phyloP scores from a whole-genome alignment of 2,888 invertebrate species.

The Acronicta alni region DNA sequence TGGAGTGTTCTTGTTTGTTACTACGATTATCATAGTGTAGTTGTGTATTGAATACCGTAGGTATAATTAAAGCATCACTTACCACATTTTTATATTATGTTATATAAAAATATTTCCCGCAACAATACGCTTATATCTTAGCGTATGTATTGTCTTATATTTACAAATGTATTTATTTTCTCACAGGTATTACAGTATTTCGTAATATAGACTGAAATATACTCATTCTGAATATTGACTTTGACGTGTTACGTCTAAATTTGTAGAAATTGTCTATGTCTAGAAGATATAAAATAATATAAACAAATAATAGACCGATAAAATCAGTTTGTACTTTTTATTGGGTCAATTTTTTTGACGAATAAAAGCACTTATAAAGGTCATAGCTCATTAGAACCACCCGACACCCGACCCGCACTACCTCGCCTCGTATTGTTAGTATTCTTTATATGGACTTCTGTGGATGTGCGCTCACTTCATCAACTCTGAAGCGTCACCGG shows the following conservation, averaged over 20 bases:
- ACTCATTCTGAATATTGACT: constrained; percentile 16
- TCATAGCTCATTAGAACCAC: too few species aligned
- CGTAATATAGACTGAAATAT: not conserved
- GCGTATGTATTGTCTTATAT: not conserved
- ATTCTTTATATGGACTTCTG: too few species aligned
- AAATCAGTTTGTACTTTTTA: constrained; percentile 35
- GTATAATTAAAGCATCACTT: constrained; percentile 15
- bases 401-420: too few species aligned
- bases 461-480: too few species aligned
- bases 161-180: not conserved
- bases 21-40: not conserved
- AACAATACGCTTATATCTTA: not conserved
- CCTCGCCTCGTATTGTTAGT: too few species aligned
- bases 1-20: not conserved
- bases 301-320: constrained; percentile 31
- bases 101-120: not conserved
- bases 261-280: constrained; percentile 13
- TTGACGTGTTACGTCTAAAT: constrained; percentile 13
- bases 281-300: not conserved
- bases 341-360: constrained; percentile 29
- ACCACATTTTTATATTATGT: constrained; percentile 35
- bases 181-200: constrained; percentile 9
- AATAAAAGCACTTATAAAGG: constrained; percentile 52
- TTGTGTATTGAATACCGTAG: not conserved
- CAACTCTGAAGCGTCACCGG: too few species aligned